Evolutionary conservation across 2,113 vertebrate species (phyloP).

Genomic region (Stercorarius parasiticus): DNA sequence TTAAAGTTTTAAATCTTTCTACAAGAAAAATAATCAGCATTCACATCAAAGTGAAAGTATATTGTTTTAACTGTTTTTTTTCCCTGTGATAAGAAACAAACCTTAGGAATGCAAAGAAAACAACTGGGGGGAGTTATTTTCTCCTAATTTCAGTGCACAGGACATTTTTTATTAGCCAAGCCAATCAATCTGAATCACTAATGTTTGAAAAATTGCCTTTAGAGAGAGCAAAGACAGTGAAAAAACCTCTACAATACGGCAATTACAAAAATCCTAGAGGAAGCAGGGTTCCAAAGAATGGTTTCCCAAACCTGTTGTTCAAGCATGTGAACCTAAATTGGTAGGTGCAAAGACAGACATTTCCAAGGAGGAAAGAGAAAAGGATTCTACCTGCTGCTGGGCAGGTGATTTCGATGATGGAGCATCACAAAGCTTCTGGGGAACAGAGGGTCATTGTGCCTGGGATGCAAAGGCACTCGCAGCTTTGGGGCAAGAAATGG

Average conservation of each 20-base stretch:
- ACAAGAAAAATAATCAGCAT: not conserved
- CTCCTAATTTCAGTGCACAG: conserved; percentile 44
- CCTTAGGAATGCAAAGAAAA: not conserved
- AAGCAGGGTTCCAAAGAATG: not conserved
- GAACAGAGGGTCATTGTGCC: conserved; percentile 39
- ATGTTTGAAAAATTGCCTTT: conserved; percentile 34
- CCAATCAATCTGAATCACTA: not conserved
- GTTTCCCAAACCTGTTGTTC: conserved; percentile 16
- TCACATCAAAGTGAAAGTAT: not conserved
- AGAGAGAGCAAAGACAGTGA: not conserved
- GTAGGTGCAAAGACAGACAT: conserved; percentile 30
- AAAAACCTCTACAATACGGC: conserved; percentile 8
- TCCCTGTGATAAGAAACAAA: not conserved
- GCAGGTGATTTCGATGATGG: not conserved
- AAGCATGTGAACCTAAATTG: not conserved
- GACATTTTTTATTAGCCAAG: conserved; percentile 28
- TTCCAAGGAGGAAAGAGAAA: conserved; percentile 3
- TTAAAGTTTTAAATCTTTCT: not conserved
- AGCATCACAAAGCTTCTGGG: not conserved
- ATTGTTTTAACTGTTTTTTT: not conserved
- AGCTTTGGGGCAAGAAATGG: not conserved
- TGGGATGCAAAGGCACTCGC: conserved; percentile 57
- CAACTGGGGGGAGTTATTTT: conserved; percentile 59
- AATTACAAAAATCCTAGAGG: conserved; percentile 44
- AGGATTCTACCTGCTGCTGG: conserved; percentile 17